Evolutionary conservation across 2,888 invertebrate species (phyloP), one percentile per base, ranked within the genome.

Genomic region (Lithodes maja): DNA sequence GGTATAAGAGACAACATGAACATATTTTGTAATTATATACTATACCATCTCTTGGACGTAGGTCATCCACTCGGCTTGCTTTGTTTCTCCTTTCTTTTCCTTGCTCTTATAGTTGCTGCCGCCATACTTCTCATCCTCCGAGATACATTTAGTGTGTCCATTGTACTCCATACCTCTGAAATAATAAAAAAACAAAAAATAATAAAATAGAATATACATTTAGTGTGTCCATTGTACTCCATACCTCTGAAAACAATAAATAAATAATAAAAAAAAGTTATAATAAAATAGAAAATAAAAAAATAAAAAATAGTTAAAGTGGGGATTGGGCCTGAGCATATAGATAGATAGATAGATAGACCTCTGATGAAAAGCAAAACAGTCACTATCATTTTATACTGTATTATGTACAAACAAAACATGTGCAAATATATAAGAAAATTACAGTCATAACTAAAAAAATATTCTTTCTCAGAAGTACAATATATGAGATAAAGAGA

Each of bases 91-190:
- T 94, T 97, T 98, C 93, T 97, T 97, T 87, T 96, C 95, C 12
- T 94, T 94, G 17, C 95, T 94, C 50, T 95, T 95, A 93, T 96
- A 97, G 75, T 96, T 96, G 94, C 97, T 97, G 0, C 96, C 97
- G 5, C 97, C 96, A 93, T 99, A 99, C 92, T 98, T 96, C 93
- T 98, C 96, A 54, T 96, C 96, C 94, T 99, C 96, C 0, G 96
- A 95, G 82, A 98, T 95, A 94, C 98, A 98, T 94, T 97, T 97
- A n/a, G 94, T 96, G 93, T 98, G 98, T 0, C 94, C 94, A 77
- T 95, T 95, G 94, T 97, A 98, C 12, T 96, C 96, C 89, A 96
- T 96, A 0, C 96, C 97, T 92, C 90, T 89, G 83, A 7, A n/a
- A n/a, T n/a, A n/a, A n/a, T n/a, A n/a, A n/a, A n/a, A n/a, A n/a